Evolutionary conservation across 2,113 vertebrate species (phyloP).

Genomic region (Dasyprocta punctata): DNA sequence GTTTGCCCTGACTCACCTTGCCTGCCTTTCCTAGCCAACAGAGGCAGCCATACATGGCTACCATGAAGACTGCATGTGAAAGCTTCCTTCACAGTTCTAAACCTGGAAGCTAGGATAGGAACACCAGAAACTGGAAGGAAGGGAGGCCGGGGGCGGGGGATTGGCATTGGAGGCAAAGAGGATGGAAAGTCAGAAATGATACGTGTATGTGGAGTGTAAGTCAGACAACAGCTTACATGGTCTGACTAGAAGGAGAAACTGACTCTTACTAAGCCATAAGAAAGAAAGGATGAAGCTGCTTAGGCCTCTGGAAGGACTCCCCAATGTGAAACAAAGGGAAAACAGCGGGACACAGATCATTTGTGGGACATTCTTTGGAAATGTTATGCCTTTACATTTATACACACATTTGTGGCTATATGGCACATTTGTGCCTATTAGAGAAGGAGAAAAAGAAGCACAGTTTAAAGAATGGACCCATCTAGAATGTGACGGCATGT

Average conservation of each 20-base stretch:
- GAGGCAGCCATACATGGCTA: no score
- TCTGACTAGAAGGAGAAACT: not conserved
- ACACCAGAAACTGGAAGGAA: not conserved
- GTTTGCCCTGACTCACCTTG: not conserved
- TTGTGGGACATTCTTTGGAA: not conserved
- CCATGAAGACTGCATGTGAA: not conserved
- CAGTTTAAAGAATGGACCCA: not conserved
- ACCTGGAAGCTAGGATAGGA: not conserved
- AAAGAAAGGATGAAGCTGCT: not conserved
- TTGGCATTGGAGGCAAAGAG: not conserved
- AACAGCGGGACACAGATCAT: not conserved
- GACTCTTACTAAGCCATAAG: not conserved
- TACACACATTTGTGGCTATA: rapidly evolving
- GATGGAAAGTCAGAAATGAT: not conserved
- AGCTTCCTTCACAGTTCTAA: not conserved
- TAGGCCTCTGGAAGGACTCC: not conserved
- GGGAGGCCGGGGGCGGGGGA: no score
- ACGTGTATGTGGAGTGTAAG: not conserved
- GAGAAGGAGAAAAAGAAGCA: not conserved
- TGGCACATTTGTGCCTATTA: rapidly evolving
- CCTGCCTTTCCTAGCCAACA: no score
- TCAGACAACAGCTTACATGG: rapidly evolving
- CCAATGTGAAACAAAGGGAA: rapidly evolving
- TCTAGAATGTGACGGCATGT: not conserved
- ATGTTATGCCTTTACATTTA: no score